Evolutionary conservation across 2,888 invertebrate genomes (phyloP).

Genomic region (Stenodera caucasica): DNA sequence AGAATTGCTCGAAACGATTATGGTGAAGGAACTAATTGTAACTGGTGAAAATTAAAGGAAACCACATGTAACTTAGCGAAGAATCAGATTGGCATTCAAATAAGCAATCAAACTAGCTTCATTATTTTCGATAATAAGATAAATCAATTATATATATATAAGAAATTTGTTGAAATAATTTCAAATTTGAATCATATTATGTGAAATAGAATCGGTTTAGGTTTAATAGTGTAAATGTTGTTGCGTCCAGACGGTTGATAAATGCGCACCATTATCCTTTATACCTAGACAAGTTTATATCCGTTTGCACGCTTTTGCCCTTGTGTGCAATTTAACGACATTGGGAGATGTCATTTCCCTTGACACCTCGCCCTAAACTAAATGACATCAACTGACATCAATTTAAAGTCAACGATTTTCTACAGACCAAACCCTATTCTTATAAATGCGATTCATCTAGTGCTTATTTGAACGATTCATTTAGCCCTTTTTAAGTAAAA

Average conservation of each 20-base stretch:
- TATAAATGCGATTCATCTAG: constrained; percentile 37
- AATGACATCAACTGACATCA: constrained; percentile 36
- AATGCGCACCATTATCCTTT: constrained; percentile 46
- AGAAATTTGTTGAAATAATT: too few relatives aligned
- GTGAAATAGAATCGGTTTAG: too few relatives aligned
- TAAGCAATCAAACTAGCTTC: background rate
- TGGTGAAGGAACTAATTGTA: constrained; percentile 9
- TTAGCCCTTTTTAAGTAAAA: too few relatives aligned
- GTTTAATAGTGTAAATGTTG: constrained; percentile 14
- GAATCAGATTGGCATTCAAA: background rate
- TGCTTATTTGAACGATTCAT: too few relatives aligned
- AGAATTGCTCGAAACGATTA: constrained; percentile 8
- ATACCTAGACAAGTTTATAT: constrained; percentile 47
- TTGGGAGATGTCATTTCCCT: constrained; percentile 18
- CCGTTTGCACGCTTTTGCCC: constrained; percentile 20
- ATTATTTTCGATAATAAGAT: background rate
- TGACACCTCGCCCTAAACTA: constrained; percentile 32
- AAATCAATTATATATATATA: too few relatives aligned
- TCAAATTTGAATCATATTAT: too few relatives aligned
- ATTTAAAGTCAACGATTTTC: constrained; percentile 37
- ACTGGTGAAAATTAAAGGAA: constrained; percentile 12
- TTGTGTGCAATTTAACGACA: constrained; percentile 13
- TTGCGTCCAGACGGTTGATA: constrained; percentile 44
- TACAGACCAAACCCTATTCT: constrained; percentile 34
- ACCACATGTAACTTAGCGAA: constrained; percentile 4